Evolutionary conservation across 2,113 vertebrate species (phyloP).

Genomic region (Lepisosteus oculatus): DNA sequence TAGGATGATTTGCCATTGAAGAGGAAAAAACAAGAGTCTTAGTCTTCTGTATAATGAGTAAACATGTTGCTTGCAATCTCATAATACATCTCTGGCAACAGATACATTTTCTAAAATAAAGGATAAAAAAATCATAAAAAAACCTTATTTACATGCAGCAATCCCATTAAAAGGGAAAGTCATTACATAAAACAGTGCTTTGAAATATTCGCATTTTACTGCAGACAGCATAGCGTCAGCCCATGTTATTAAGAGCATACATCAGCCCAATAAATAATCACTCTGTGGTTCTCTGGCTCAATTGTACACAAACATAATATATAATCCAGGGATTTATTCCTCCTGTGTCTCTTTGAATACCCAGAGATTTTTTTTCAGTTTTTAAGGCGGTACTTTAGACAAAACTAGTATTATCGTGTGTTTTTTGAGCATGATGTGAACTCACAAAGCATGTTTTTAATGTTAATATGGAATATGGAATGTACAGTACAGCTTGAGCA

Average conservation of each 20-base stretch:
- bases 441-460: too few species aligned
- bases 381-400: too few species aligned
- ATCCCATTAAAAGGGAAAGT: conserved; percentile 46
- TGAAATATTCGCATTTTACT: not conserved
- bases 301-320: conserved; percentile 9
- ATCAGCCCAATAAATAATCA: conserved; percentile 23
- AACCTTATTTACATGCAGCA: conserved; percentile 46
- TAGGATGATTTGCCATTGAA: too few species aligned
- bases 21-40: too few species aligned
- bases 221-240: not conserved
- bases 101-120: conserved; percentile 55
- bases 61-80: too few species aligned
- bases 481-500: too few species aligned
- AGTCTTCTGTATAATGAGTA: too few species aligned
- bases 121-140: conserved; percentile 53
- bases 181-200: conserved; percentile 13
- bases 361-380: not conserved
- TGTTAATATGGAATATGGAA: too few species aligned
- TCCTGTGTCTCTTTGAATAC: not conserved
- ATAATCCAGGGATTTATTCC: not conserved
- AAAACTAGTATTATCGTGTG: too few species aligned
- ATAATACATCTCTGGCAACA: conserved; percentile 33
- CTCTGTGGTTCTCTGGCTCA: not conserved
- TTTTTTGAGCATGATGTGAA: too few species aligned
- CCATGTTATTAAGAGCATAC: conserved; percentile 19